Evolutionary conservation across 2,888 invertebrate genomes (phyloP).

Genomic region (Stenichneumon culpator): DNA sequence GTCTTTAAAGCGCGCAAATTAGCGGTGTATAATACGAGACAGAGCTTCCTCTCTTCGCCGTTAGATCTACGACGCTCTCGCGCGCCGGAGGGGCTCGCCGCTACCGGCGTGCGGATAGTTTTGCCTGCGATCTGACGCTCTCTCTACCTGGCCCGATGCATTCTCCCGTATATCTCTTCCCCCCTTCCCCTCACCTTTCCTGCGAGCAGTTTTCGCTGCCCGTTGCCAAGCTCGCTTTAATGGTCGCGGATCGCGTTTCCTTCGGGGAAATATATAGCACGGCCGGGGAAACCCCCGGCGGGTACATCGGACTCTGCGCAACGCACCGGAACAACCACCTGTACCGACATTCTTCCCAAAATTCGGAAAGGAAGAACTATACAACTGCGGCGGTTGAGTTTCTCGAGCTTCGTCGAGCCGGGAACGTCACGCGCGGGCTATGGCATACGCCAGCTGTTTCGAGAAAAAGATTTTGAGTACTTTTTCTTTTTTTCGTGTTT

Average conservation of each 20-base stretch:
- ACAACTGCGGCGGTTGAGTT: too few relatives aligned
- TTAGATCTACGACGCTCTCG: conserved; percentile 40
- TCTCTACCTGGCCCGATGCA: conserved; percentile 20
- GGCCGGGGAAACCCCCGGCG: conserved; percentile 32
- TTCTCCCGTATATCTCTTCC: conserved; percentile 24
- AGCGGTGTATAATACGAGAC: conserved; percentile 37
- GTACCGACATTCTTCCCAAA: background rate
- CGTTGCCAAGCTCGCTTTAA: conserved; percentile 60
- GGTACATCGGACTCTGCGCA: background rate
- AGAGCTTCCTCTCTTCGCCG: conserved; percentile 31
- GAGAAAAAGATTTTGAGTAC: too few relatives aligned
- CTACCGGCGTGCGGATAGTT: background rate
- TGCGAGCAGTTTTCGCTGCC: conserved; percentile 35
- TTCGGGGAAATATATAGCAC: conserved; percentile 24
- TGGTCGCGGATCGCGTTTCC: conserved; percentile 57
- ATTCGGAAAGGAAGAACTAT: too few relatives aligned
- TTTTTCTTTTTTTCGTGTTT: too few relatives aligned
- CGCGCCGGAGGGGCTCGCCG: background rate
- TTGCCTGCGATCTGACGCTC: background rate
- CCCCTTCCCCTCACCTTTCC: background rate
- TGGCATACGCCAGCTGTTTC: too few relatives aligned
- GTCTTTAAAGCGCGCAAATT: conserved; percentile 59
- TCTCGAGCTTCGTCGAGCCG: too few relatives aligned
- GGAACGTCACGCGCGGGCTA: too few relatives aligned
- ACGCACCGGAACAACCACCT: conserved; percentile 19